phyloP scores from a whole-genome alignment of 92 coral and sea anemone genomes.

The Palythoa grandis region DNA sequence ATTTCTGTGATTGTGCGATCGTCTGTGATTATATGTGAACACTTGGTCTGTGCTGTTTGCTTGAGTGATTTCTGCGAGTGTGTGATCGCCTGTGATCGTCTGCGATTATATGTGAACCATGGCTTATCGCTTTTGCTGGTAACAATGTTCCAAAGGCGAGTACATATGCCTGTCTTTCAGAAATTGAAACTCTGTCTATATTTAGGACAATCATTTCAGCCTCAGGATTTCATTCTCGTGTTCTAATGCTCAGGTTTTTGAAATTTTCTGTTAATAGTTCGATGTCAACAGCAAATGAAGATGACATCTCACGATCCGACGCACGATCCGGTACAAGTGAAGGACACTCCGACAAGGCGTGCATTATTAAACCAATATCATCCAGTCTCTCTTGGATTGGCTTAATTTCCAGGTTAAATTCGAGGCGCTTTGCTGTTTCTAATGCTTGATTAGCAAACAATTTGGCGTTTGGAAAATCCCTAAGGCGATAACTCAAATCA shows the following conservation, averaged over 20 bases:
- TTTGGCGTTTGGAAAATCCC: slow-evolving; percentile 36
- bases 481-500: slow-evolving; percentile 45
- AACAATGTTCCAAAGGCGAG: too few species aligned
- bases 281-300: not conserved
- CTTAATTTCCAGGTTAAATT: slow-evolving; percentile 52
- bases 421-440: slow-evolving; percentile 36
- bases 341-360: not conserved
- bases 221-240: not conserved
- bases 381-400: slow-evolving; percentile 48
- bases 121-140: too few species aligned
- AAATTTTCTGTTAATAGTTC: not conserved
- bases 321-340: not conserved
- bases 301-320: not conserved
- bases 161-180: too few species aligned
- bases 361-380: not conserved
- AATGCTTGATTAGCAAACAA: slow-evolving; percentile 39
- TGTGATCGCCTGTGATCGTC: too few species aligned
- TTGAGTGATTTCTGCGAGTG: too few species aligned
- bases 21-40: too few species aligned
- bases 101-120: too few species aligned
- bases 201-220: too few species aligned
- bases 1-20: too few species aligned
- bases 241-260: not conserved
- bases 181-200: too few species aligned
- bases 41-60: too few species aligned